A percentile compares a stretch with the other conserved stretches of the same genome.
These are phyloP conservation scores for Apogon talboti DNA, from an alignment of 2,797 vertebrate genomes.

Conservation along the genomic window DNA sequence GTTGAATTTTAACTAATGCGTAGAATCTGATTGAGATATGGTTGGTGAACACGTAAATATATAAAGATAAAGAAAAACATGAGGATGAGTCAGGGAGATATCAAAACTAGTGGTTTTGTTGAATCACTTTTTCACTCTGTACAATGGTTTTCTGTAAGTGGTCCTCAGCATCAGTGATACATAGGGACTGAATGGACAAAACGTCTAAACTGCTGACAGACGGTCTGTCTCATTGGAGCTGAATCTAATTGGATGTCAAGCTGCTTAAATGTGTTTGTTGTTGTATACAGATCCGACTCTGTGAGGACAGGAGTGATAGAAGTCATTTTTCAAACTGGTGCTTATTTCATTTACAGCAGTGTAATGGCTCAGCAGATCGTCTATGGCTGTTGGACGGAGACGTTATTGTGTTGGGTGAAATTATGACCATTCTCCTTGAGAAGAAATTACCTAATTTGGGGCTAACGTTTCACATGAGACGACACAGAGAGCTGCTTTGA, in stretches of 20 bases:
- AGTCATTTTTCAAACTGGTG: slow-evolving; percentile 76
- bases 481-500: slow-evolving; percentile 15
- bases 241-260: slow-evolving; percentile 58
- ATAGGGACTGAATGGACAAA: slow-evolving; percentile 29
- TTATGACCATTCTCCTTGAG: slow-evolving; percentile 58
- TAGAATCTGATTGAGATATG: not conserved
- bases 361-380: slow-evolving; percentile 77
- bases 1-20: not conserved
- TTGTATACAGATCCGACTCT: slow-evolving; percentile 74
- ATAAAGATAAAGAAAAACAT: slow-evolving; percentile 7
- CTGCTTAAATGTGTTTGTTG: slow-evolving; percentile 71
- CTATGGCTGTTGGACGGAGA: slow-evolving; percentile 64
- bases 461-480: slow-evolving; percentile 67
- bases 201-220: slow-evolving; percentile 58
- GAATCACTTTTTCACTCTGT: not conserved
- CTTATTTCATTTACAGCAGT: slow-evolving; percentile 81
- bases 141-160: slow-evolving; percentile 8
- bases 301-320: slow-evolving; percentile 75
- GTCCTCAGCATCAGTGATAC: slow-evolving; percentile 34
- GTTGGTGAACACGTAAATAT: slow-evolving; percentile 1
- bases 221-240: slow-evolving; percentile 37
- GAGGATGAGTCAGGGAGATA: slow-evolving; percentile 28
- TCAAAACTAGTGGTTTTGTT: slow-evolving; percentile 14
- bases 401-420: slow-evolving; percentile 71
- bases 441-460: slow-evolving; percentile 66